Evolutionary conservation across 2,888 invertebrate species (phyloP), one percentile per base, ranked within the genome.

Genomic region (Oligia strigilis): DNA sequence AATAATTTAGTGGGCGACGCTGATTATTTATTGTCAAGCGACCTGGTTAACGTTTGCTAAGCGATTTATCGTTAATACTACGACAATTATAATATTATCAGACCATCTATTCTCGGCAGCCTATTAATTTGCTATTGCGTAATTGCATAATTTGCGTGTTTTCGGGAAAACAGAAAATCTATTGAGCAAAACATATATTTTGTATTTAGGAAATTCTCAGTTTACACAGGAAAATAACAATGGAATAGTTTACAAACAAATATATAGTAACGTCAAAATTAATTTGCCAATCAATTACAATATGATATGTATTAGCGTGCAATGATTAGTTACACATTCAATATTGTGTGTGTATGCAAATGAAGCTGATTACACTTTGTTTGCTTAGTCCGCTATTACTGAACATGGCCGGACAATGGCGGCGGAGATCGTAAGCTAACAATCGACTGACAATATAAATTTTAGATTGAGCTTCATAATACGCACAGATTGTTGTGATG

Each of bases 1-100:
- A 96, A 96, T 97, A 95, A 96, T 96, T 96, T 96, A 96, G 95
- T 95, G 94, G 95, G 94, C 93, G 95, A 92, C 93, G 91, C 91
- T 92, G 93, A 93, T 95, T 95, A 95, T 95, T 96, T 96, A 95
- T 95, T 93, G 93, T 94, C 92, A 91, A 91, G 88, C 91, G 91
- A 89, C 90, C 89, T 89, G 86, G 88, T 90, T 90, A 90, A 84
- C 91, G 92, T 90, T 91, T 91, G 91, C 92, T 93, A 93, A 91
- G 92, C 91, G 92, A 93, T 93, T 94, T 94, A 93, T 93, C 92
- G 92, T 91, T 92, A 91, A 93, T 92, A 90, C 85, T 86, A 88
- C 87, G 84, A 83, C 83, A 75, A 83, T 80, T 85, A 83, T 90
- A 85, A 84, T 83, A 75, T 80, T 78, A 80, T 76, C 77, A 80